Percentiles rank a stretch among this genome's conserved stretches.
These are phyloP conservation scores for Formica selysi DNA, from an alignment of 1,140 invertebrate species.

Conservation along the genomic window DNA sequence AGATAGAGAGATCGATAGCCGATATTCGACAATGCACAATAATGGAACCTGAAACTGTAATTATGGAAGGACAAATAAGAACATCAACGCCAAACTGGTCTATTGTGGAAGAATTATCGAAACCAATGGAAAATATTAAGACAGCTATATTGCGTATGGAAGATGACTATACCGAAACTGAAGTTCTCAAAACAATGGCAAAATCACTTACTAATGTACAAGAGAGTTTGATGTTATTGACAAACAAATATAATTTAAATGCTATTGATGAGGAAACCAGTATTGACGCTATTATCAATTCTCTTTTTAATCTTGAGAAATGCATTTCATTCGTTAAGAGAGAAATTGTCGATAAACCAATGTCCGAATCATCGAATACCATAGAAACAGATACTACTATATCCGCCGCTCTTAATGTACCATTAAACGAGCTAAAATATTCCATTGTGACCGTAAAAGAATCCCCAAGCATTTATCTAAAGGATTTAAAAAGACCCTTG, in stretches of 20 bases:
- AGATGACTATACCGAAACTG: not conserved
- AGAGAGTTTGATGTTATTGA: conserved; percentile 69
- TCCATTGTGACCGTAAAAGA: conserved; percentile 65
- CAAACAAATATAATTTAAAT: conserved; percentile 48
- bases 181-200: conserved; percentile 63
- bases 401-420: conserved; percentile 37
- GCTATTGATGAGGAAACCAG: conserved; percentile 49
- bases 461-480: conserved; percentile 59
- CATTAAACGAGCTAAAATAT: conserved; percentile 63
- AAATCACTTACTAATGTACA: conserved; percentile 71
- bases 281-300: conserved; percentile 68
- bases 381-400: conserved; percentile 46
- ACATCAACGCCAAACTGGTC: conserved; percentile 48
- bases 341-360: conserved; percentile 68
- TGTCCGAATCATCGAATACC: conserved; percentile 1
- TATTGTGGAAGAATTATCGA: conserved; percentile 57
- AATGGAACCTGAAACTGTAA: conserved; percentile 64
- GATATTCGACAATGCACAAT: conserved; percentile 72
- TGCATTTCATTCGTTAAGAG: conserved; percentile 83
- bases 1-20: conserved; percentile 76
- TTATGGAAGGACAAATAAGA: not conserved
- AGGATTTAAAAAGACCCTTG: conserved; percentile 66
- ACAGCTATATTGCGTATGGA: conserved; percentile 44
- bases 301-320: conserved; percentile 71
- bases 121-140: conserved; percentile 58